A percentile compares a stretch with the other conserved stretches of the same genome.
Evolutionary conservation across 2,888 invertebrate genomes (phyloP).

Genomic region (Proisotoma minuta): DNA sequence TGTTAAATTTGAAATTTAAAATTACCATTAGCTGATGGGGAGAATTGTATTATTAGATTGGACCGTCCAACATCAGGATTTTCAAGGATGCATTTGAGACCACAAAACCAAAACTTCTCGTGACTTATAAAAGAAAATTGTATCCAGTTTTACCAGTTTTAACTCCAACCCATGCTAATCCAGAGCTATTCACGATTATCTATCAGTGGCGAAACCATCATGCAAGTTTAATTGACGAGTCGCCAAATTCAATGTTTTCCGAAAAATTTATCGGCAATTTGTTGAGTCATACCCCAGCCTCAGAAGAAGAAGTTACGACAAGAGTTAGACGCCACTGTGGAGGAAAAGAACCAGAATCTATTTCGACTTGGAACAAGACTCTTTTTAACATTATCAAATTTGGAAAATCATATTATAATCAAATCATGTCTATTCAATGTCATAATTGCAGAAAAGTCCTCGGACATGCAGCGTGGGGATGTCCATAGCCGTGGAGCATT

Average conservation of each 20-base stretch:
- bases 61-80: too few species aligned
- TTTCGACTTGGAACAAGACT: background rate
- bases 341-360: background rate
- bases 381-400: background rate
- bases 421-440: background rate
- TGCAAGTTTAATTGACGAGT: background rate
- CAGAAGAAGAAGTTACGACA: background rate
- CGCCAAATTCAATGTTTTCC: background rate
- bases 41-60: too few species aligned
- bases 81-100: too few species aligned
- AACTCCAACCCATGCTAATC: too few species aligned
- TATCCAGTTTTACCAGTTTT: too few species aligned
- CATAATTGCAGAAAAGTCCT: background rate
- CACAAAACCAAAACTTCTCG: too few species aligned
- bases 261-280: background rate
- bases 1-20: too few species aligned
- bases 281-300: background rate
- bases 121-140: too few species aligned
- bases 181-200: background rate
- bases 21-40: too few species aligned
- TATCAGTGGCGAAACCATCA: background rate
- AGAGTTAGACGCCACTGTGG: background rate
- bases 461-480: background rate
- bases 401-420: background rate
- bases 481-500: background rate